These are phyloP conservation scores for Ditylenchus weischeri DNA, from an alignment of 2,888 invertebrate species.

Conservation along the genomic window DNA sequence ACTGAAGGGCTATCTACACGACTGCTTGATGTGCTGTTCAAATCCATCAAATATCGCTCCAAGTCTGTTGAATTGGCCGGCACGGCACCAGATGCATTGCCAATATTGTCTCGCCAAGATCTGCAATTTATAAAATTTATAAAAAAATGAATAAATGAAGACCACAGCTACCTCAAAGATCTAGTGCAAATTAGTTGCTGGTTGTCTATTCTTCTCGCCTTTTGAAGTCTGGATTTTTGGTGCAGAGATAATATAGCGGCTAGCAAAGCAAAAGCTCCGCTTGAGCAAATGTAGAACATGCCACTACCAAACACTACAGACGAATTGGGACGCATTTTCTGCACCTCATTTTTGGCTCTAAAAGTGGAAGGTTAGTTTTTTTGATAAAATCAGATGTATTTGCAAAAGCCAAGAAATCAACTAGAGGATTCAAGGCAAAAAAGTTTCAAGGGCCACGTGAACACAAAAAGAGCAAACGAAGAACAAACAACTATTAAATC, in stretches of 20 bases:
- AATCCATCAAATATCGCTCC: constrained; percentile 37
- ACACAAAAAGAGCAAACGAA: too few species aligned
- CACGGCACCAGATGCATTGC: too few species aligned
- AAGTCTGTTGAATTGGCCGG: constrained; percentile 31
- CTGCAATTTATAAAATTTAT: constrained; percentile 18
- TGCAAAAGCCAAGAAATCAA: too few species aligned
- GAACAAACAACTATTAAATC: too few species aligned
- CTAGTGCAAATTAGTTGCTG: constrained; percentile 45
- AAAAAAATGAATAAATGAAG: too few species aligned
- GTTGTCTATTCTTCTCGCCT: constrained; percentile 43
- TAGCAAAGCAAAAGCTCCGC: constrained; percentile 29
- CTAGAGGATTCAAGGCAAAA: too few species aligned
- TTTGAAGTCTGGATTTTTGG: constrained; percentile 34
- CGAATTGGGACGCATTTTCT: constrained; percentile 33
- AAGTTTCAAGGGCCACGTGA: too few species aligned
- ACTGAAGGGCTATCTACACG: too few species aligned
- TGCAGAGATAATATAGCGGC: constrained; percentile 41
- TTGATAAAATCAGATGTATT: too few species aligned
- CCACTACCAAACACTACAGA: constrained; percentile 39
- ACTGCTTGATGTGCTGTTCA: too few species aligned
- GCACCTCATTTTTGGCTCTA: constrained; percentile 14
- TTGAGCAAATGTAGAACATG: constrained; percentile 31
- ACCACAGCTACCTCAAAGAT: constrained; percentile 30
- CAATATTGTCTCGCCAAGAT: too few species aligned
- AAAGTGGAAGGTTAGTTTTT: too few species aligned